Base-by-base conservation (phyloP, 2,113 vertebrate genomes). In the Pygoscelis adeliae region DNA sequence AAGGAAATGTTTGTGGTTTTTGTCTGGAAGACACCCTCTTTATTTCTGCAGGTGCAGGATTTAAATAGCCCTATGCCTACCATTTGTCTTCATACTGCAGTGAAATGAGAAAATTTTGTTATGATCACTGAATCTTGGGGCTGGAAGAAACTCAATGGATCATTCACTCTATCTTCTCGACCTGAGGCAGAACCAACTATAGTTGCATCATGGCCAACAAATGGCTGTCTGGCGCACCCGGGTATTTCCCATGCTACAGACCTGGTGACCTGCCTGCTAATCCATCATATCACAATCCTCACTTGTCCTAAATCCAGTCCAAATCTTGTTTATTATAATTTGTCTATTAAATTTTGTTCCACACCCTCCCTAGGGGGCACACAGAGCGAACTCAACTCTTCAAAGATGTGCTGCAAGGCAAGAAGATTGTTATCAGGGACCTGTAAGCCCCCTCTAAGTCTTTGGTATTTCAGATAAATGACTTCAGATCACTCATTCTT, bases 21-120 rank as follows among this genome's bases (percentile, higher is more conserved):
- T 58, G 17, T 67, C 85, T 95, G 84, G 83, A 97, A 97, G 74
- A 96, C n/a, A 94, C 8, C 0, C 1, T 49, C 15, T 62, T 93
- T 74, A 95, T 94, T 95, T 97, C 50, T 97, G 76, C 77, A 93
- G 90, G 36, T 83, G 46, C 21, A 90, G 19, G 36, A 66, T 52
- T 94, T 91, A 76, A 66, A 74, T 70, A 86, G 49, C 61, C 47
- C 69, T 77, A 18, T 69, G 58, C 25, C 15, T 83, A 55, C 53
- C 83, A 32, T 93, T 96, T 96, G 74, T 83, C 80, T 94, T 96
- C 62, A 94, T 61, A 85, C 29, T 69, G 71, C 40, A 67, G 25
- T 50, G 56, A 95, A 89, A 80, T 81, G 63, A 95, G 83, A 71
- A 95, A 74, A 63, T 61, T 81, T 91, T 83, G 14, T 56, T 53